phyloP scores from a whole-genome alignment of 2,113 vertebrate genomes.

The Tichodroma muraria region DNA sequence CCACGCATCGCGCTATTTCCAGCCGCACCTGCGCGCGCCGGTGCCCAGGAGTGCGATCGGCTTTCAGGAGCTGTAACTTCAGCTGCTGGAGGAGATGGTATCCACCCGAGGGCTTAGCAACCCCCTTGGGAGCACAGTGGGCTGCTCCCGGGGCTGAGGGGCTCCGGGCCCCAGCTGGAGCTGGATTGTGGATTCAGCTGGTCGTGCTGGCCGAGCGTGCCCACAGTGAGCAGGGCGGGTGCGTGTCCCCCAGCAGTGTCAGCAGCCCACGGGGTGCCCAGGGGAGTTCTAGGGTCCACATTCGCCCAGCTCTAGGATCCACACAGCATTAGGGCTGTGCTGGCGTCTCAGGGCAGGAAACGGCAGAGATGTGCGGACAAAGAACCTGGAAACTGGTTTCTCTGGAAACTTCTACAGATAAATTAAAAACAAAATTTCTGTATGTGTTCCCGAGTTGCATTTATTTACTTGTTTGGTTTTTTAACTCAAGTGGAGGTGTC shows the following conservation, averaged over 20 bases:
- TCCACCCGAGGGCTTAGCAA: background rate
- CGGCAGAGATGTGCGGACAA: background rate
- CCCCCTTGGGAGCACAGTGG: background rate
- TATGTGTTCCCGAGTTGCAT: background rate
- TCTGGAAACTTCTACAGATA: background rate
- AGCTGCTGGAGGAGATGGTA: background rate
- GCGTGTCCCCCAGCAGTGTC: background rate
- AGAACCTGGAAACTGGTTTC: background rate
- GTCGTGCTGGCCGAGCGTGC: background rate
- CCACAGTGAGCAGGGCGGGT: fast-evolving
- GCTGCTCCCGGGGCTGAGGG: background rate
- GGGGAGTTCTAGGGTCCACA: too few relatives aligned
- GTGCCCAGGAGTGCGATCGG: background rate
- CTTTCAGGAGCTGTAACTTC: background rate
- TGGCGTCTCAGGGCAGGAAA: fast-evolving
- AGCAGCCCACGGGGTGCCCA: fast-evolving
- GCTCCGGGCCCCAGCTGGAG: background rate
- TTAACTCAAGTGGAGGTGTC: background rate
- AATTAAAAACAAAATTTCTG: background rate
- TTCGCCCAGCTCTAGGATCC: too few relatives aligned
- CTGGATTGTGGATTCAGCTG: too few relatives aligned
- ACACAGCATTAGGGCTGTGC: background rate
- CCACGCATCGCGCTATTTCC: background rate
- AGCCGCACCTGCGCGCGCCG: background rate
- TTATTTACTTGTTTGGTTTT: background rate